Percentiles rank a stretch among this genome's conserved stretches.
phyloP scores from a whole-genome alignment of 2,113 vertebrate genomes.

The Osmerus eperlanus region DNA sequence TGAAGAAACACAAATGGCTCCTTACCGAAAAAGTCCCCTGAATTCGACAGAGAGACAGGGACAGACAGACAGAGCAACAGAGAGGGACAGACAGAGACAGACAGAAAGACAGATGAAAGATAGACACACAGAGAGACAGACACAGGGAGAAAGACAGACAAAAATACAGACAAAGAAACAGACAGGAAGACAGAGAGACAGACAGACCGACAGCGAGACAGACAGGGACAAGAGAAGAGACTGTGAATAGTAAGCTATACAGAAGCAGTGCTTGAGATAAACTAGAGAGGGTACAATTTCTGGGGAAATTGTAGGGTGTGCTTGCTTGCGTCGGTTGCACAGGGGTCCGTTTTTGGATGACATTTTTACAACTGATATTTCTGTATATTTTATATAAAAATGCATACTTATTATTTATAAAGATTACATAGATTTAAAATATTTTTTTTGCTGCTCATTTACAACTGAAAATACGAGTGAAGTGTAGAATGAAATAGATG shows the following conservation, averaged over 20 bases:
- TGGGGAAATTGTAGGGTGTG: too few relatives aligned
- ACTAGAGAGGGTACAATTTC: too few relatives aligned
- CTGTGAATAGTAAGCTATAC: neutral
- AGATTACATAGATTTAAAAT: too few relatives aligned
- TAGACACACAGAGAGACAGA: conserved; percentile 25
- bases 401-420: too few relatives aligned
- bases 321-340: too few relatives aligned
- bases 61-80: conserved; percentile 64
- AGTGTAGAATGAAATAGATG: too few relatives aligned
- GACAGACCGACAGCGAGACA: conserved; percentile 1
- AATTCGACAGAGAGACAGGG: conserved; percentile 69
- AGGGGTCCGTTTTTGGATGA: too few relatives aligned
- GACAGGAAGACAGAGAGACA: conserved; percentile 68
- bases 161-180: conserved; percentile 70
- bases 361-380: too few relatives aligned
- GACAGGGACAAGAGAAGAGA: conserved; percentile 1
- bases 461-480: too few relatives aligned
- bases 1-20: conserved; percentile 41
- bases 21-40: conserved; percentile 89
- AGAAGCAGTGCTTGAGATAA: neutral
- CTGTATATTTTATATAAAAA: too few relatives aligned
- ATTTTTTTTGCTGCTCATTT: too few relatives aligned
- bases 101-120: conserved; percentile 66
- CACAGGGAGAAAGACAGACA: conserved; percentile 53
- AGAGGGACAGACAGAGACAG: conserved; percentile 65